Conservation (phyloP, 92 coral and sea anemone species). For the Hydrozoanthus gracilis region DNA sequence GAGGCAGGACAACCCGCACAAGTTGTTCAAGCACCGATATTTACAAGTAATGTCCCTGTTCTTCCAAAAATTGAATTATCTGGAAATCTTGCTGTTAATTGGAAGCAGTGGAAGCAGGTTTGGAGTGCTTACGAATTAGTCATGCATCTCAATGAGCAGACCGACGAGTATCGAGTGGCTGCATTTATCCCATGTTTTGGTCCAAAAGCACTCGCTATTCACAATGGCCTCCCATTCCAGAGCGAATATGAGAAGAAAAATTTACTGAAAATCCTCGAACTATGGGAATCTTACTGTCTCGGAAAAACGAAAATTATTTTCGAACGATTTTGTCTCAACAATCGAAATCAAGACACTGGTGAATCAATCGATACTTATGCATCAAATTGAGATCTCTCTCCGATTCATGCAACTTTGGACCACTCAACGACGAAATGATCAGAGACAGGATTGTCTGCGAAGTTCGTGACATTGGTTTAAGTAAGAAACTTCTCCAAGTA, state of each 20-base stretch:
- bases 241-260: slow-evolving; percentile 20
- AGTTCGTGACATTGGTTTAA: background rate
- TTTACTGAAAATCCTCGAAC: slow-evolving; percentile 49
- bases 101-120: slow-evolving; percentile 66
- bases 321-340: slow-evolving; percentile 60
- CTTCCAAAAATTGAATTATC: slow-evolving; percentile 34
- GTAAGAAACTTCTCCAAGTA: too few relatives aligned
- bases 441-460: background rate
- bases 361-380: background rate
- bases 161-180: too few relatives aligned
- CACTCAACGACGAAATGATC: too few relatives aligned
- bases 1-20: too few relatives aligned
- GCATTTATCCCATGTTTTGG: too few relatives aligned
- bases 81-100: slow-evolving; percentile 1
- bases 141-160: background rate
- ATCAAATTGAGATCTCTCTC: background rate
- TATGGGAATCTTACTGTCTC: slow-evolving; percentile 59
- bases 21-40: slow-evolving; percentile 30
- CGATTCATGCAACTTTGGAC: background rate
- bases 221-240: background rate
- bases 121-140: slow-evolving; percentile 58
- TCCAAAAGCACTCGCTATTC: too few relatives aligned
- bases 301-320: slow-evolving; percentile 64
- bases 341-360: slow-evolving; percentile 47
- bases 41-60: slow-evolving; percentile 55